Conservation (phyloP, 2,888 invertebrate genomes). For the Octonoba sinensis region DNA sequence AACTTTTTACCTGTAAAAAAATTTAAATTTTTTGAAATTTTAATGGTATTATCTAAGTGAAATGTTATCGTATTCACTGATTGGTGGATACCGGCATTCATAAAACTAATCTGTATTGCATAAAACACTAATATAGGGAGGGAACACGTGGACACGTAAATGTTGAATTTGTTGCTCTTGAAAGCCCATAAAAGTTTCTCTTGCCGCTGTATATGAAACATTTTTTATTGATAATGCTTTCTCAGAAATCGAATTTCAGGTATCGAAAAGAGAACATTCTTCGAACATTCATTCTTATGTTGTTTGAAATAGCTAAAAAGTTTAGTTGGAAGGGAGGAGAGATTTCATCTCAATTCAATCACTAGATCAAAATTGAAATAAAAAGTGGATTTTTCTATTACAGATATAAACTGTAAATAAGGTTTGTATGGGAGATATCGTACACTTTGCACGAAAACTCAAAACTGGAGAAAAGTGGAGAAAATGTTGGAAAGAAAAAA, state of each 20-base stretch:
- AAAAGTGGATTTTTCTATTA: constrained; percentile 43
- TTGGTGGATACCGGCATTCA: too few relatives aligned
- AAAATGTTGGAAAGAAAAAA: constrained; percentile 1
- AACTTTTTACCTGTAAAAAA: too few relatives aligned
- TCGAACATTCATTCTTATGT: constrained; percentile 30
- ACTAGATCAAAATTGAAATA: constrained; percentile 35
- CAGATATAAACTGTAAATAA: constrained; percentile 54
- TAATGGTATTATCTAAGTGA: too few relatives aligned
- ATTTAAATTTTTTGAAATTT: too few relatives aligned
- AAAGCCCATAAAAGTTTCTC: constrained; percentile 36
- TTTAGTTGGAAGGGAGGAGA: not conserved
- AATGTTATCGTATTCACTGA: too few relatives aligned
- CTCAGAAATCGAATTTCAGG: constrained; percentile 50
- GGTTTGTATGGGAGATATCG: constrained; percentile 14
- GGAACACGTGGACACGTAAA: not conserved
- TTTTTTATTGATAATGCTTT: constrained; percentile 36
- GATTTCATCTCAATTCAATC: constrained; percentile 16
- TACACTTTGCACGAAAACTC: constrained; percentile 19
- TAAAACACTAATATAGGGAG: too few relatives aligned
- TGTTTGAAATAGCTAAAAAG: constrained; percentile 30
- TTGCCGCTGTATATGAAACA: constrained; percentile 45
- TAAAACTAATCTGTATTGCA: too few relatives aligned
- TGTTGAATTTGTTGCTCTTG: constrained; percentile 36
- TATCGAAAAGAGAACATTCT: constrained; percentile 46
- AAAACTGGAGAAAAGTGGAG: not conserved